Base-by-base conservation (phyloP, 1,140 invertebrate genomes). In the Orchestia grillus region DNA sequence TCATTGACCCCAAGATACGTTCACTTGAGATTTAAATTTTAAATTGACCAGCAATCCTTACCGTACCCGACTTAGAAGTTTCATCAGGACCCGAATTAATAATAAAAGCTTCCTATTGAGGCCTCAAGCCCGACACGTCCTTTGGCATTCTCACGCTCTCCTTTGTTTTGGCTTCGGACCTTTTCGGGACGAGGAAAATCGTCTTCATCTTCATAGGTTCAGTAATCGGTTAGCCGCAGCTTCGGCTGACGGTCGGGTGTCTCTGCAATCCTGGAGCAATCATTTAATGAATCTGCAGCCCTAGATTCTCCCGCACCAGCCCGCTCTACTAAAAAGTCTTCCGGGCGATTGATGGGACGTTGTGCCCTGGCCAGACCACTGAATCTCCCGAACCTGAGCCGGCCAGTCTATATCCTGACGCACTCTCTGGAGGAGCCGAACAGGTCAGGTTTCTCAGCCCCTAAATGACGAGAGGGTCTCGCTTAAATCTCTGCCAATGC, bases 251-350 rank as follows among this genome's bases (percentile, higher is more conserved):
- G 43, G 92, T 94, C 92, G 44, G 45, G 36, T 44, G 92, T 44
- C 92, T 47, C 40, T 11, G 88, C 88, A 91, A 94, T 94, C 92
- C 19, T 45, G 44, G 44, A n/a, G 92, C 92, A 94, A 94, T 94
- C 92, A 94, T 94, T 94, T 94, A 94, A 94, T 94, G 92, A 94
- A 94, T 94, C 92, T 44, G 92, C 92, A 94, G 47, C 43, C 45
- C 92, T 6, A 44, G 92, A 45, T 94, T 94, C 44, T 94, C 43
- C 45, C 92, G 92, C 92, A 94, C 43, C 92, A 44, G 6, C 47
- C 92, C 44, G 92, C 40, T 47, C 92, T 94, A 4, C 92, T 45
- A 94, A 94, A 94, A 47, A 44, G 44, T 91, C 88, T 42, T 44
- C 41, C 41, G 88, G 28, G 28, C 88, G 88, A 91, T 91, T 91